Conservation (phyloP, 2,888 invertebrate genomes). For the Eurytoma californica region DNA sequence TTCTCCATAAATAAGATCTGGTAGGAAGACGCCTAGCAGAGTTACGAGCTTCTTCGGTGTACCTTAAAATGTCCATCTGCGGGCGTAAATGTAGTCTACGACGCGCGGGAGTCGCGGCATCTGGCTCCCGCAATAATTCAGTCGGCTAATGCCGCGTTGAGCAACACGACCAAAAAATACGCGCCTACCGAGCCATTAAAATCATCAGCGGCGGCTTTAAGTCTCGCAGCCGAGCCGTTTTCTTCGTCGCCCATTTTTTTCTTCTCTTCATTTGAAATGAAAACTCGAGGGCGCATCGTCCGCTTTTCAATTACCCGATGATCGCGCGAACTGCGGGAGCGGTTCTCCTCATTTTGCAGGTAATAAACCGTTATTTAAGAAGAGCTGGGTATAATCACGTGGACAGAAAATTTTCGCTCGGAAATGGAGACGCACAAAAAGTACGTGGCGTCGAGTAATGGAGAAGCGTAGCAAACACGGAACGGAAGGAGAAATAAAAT, state of each 20-base stretch:
- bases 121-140: slow-evolving; percentile 37
- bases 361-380: slow-evolving; percentile 18
- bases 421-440: too few species aligned
- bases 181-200: slow-evolving; percentile 18
- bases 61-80: slow-evolving; percentile 39
- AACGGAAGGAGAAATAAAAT: too few species aligned
- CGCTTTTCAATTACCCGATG: slow-evolving; percentile 23
- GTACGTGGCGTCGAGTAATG: too few species aligned
- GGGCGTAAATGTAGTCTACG: slow-evolving; percentile 29
- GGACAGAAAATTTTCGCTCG: too few species aligned
- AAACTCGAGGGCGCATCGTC: background rate
- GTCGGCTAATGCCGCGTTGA: slow-evolving; percentile 15
- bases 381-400: background rate
- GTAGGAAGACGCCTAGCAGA: background rate
- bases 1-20: slow-evolving; percentile 42
- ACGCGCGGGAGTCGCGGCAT: slow-evolving; percentile 18
- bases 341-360: slow-evolving; percentile 17
- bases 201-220: slow-evolving; percentile 25
- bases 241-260: background rate
- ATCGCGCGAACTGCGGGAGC: background rate
- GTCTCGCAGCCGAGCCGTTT: background rate
- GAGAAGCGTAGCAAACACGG: too few species aligned
- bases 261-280: background rate
- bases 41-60: slow-evolving; percentile 42
- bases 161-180: slow-evolving; percentile 14